phyloP scores from a whole-genome alignment of 2,888 invertebrate species.

The Hydriomena furcata region DNA sequence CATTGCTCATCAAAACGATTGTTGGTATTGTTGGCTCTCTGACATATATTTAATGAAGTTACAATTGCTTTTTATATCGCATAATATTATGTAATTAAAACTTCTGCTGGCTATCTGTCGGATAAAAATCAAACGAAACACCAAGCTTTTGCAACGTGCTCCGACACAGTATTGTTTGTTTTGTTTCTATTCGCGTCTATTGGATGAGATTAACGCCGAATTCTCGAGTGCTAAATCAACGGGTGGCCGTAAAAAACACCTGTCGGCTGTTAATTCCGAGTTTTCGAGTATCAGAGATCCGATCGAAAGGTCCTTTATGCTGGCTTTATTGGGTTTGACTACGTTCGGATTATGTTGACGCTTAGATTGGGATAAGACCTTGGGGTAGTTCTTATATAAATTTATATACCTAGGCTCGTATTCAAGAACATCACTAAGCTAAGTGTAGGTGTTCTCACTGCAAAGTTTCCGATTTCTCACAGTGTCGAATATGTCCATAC shows the following conservation, averaged over 20 bases:
- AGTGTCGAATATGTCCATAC: too few relatives aligned
- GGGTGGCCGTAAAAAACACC: slow-evolving; percentile 78
- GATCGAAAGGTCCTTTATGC: slow-evolving; percentile 55
- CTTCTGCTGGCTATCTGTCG: too few relatives aligned
- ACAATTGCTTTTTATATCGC: too few relatives aligned
- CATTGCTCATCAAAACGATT: too few relatives aligned
- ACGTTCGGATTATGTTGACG: slow-evolving; percentile 1
- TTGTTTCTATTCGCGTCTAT: slow-evolving; percentile 67
- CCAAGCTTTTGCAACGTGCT: slow-evolving; percentile 33
- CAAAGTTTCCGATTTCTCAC: too few relatives aligned
- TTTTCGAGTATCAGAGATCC: slow-evolving; percentile 62
- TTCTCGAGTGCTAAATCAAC: slow-evolving; percentile 74
- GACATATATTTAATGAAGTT: too few relatives aligned
- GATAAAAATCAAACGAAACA: slow-evolving; percentile 21
- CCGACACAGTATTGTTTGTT: slow-evolving; percentile 49
- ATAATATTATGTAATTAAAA: too few relatives aligned
- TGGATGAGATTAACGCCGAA: slow-evolving; percentile 77
- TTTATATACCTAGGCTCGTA: too few relatives aligned
- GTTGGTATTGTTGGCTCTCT: too few relatives aligned
- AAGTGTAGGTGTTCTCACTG: too few relatives aligned
- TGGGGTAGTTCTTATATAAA: not conserved
- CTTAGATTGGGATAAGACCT: slow-evolving; percentile 13
- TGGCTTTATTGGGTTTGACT: slow-evolving; percentile 42
- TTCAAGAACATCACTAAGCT: too few relatives aligned
- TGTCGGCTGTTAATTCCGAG: slow-evolving; percentile 65